Evolutionary conservation across 2,888 invertebrate species (phyloP).

Genomic region (Diarsia brunnea): DNA sequence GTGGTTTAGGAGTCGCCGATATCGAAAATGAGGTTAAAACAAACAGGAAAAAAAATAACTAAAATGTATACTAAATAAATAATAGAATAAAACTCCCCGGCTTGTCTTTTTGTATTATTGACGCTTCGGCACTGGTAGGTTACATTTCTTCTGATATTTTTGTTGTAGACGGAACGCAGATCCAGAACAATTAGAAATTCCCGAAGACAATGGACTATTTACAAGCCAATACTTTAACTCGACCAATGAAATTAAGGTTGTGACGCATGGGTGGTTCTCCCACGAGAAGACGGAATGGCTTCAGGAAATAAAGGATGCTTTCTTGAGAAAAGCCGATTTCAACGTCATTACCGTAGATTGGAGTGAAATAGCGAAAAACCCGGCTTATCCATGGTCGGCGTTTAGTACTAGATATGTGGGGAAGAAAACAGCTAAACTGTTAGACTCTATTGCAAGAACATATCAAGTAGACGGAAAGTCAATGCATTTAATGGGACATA

Average conservation of each 20-base stretch:
- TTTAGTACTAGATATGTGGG: slow-evolving; percentile 86
- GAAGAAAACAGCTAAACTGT: slow-evolving; percentile 78
- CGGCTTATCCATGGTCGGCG: slow-evolving; percentile 84
- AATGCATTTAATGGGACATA: slow-evolving; percentile 89
- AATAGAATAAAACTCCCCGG: too few species aligned
- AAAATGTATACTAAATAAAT: too few species aligned
- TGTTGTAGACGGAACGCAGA: slow-evolving; percentile 77
- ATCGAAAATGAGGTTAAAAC: too few species aligned
- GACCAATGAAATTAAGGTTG: slow-evolving; percentile 84
- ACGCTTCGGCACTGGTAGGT: too few species aligned
- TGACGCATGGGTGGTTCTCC: slow-evolving; percentile 91
- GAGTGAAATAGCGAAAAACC: slow-evolving; percentile 82
- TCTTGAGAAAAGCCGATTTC: slow-evolving; percentile 81
- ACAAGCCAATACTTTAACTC: slow-evolving; percentile 81
- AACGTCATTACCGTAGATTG: slow-evolving; percentile 90
- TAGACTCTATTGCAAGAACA: slow-evolving; percentile 72
- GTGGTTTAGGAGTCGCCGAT: too few species aligned
- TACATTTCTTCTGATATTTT: slow-evolving; percentile 31
- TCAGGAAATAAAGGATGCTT: slow-evolving; percentile 83
- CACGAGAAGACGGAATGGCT: slow-evolving; percentile 81
- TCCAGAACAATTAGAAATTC: slow-evolving; percentile 77
- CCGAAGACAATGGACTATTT: slow-evolving; percentile 68
- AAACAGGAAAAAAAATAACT: too few species aligned
- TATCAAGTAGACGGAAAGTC: slow-evolving; percentile 71
- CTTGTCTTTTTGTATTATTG: too few species aligned